A percentile compares a stretch with the other conserved stretches of the same genome.
Evolutionary conservation across 2,888 invertebrate genomes (phyloP).

Genomic region (Keiferia lycopersicella): DNA sequence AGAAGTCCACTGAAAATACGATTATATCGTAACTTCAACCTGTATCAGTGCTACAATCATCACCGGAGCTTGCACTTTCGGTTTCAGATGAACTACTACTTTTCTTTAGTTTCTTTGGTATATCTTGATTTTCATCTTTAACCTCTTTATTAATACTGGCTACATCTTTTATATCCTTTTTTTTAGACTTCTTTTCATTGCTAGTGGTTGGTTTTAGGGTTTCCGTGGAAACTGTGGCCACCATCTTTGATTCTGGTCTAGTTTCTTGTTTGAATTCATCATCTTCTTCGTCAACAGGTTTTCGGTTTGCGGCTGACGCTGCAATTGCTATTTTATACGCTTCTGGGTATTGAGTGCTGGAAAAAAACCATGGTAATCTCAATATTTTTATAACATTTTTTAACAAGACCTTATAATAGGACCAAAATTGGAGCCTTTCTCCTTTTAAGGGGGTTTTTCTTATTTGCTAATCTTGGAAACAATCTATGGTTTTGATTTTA

Average conservation of each 20-base stretch:
- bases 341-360: conserved; percentile 83
- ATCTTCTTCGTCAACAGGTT: conserved; percentile 63
- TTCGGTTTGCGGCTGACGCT: conserved; percentile 71
- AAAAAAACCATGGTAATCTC: conserved; percentile 34
- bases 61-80: conserved; percentile 84
- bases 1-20: not conserved
- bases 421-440: too few species aligned
- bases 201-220: conserved; percentile 70
- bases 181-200: conserved; percentile 55
- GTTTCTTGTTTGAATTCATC: conserved; percentile 59
- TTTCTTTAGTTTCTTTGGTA: conserved; percentile 48
- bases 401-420: too few species aligned
- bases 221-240: conserved; percentile 71
- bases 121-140: conserved; percentile 26
- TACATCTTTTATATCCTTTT: conserved; percentile 47
- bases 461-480: too few species aligned
- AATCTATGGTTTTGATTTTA: too few species aligned
- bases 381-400: too few species aligned
- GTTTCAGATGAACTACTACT: conserved; percentile 82
- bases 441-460: not conserved
- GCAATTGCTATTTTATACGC: conserved; percentile 84
- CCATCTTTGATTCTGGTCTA: conserved; percentile 67
- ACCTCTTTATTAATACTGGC: conserved; percentile 33
- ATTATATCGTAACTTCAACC: conserved; percentile 53
- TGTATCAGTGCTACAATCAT: conserved; percentile 84